These are phyloP conservation scores for Cladopsammia gracilis DNA, from an alignment of 64 coral and sea anemone genomes.

Conservation along the genomic window DNA sequence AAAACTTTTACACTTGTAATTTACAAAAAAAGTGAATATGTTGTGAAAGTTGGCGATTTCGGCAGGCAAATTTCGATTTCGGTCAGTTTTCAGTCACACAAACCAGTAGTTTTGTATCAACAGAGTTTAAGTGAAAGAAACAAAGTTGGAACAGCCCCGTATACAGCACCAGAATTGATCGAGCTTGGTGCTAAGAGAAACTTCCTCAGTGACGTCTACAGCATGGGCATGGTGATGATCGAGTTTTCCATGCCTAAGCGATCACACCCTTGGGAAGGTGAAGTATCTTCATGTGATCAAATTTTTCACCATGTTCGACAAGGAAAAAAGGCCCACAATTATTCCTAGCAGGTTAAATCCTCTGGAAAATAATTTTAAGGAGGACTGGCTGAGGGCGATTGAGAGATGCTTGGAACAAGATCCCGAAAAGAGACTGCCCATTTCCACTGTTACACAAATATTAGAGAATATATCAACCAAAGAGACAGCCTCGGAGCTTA, in stretches of 20 bases:
- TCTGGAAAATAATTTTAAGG: neutral
- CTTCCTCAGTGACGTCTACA: slow-evolving; percentile 44
- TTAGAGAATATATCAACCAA: neutral
- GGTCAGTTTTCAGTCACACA: slow-evolving; percentile 38
- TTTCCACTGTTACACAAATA: neutral
- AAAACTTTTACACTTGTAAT: too few species aligned
- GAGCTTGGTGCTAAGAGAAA: slow-evolving; percentile 7
- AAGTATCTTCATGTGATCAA: neutral
- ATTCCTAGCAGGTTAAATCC: neutral
- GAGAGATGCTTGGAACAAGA: slow-evolving; percentile 41
- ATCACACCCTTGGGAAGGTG: slow-evolving; percentile 54
- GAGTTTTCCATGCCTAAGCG: slow-evolving; percentile 51
- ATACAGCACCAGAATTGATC: slow-evolving; percentile 57
- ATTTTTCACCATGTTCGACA: slow-evolving; percentile 19
- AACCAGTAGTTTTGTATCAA: neutral
- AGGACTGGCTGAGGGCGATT: slow-evolving; percentile 8
- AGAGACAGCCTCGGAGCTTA: neutral
- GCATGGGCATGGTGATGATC: slow-evolving; percentile 54
- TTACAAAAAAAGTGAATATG: too few species aligned
- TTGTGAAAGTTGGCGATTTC: slow-evolving; percentile 56
- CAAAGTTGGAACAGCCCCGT: slow-evolving; percentile 61
- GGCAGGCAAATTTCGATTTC: slow-evolving; percentile 26
- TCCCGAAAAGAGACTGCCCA: neutral
- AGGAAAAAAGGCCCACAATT: slow-evolving; percentile 42
- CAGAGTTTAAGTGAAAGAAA: neutral